phyloP scores from a whole-genome alignment of 2,888 invertebrate species.

The Leucoptera coffeella region DNA sequence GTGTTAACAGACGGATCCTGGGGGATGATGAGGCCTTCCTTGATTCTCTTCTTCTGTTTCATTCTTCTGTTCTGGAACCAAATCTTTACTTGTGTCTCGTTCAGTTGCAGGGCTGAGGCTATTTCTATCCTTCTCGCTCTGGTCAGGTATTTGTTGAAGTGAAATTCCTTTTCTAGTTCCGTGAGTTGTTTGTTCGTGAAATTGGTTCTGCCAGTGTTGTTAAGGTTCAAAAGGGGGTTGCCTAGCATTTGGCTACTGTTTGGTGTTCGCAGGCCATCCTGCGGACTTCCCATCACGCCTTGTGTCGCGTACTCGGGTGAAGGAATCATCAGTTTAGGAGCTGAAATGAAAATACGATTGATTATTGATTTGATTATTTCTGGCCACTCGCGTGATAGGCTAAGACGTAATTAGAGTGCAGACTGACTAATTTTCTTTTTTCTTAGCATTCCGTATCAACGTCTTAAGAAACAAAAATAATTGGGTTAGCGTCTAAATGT shows the following conservation, averaged over 20 bases:
- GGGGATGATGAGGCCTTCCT: constrained; percentile 73
- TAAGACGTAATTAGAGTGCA: no score
- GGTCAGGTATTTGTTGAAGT: constrained; percentile 98
- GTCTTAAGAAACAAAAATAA: no score
- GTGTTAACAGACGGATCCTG: constrained; percentile 41
- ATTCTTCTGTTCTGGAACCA: constrained; percentile 99
- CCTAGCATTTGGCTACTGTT: constrained; percentile 39
- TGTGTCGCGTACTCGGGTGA: constrained; percentile 42
- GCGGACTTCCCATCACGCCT: constrained; percentile 41
- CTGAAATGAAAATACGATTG: constrained; percentile 50
- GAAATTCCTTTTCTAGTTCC: constrained; percentile 98
- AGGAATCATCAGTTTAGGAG: constrained; percentile 59
- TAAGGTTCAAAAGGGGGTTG: constrained; percentile 48
- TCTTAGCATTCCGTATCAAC: no score
- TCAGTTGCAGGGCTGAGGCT: constrained; percentile 90
- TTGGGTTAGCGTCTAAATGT: no score
- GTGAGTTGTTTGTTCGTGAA: constrained; percentile 99
- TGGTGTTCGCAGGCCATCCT: constrained; percentile 39
- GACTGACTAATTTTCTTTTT: no score
- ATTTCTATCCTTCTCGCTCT: constrained; percentile 96
- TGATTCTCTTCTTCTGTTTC: constrained; percentile 97
- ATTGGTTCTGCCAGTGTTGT: constrained; percentile 93
- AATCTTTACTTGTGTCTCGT: constrained; percentile 96
- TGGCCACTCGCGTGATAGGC: no score
- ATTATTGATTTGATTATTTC: no score